Evolutionary conservation across 64 coral and sea anemone genomes (phyloP), one percentile per base, ranked within the genome.

Genomic region (Orbicella faveolata): DNA sequence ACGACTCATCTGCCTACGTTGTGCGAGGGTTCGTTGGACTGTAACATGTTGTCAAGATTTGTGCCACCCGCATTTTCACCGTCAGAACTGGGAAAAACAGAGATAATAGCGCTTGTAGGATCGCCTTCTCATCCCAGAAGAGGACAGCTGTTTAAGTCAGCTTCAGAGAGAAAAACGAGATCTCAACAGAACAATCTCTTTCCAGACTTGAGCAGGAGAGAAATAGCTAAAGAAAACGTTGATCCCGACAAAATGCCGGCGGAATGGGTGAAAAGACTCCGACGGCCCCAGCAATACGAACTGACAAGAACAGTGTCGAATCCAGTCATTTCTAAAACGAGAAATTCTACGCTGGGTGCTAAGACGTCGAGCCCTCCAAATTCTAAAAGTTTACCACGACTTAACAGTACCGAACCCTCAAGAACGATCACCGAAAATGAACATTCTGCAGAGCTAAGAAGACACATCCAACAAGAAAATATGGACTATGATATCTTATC

Each of bases 381-480:
- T 4, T 36, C 64, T 85, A 66, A 52, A 1, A 70, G 23, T 72
- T 85, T 85, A 10, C 82, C 82, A 17, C 67, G 11, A 85, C 34
- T 85, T 10, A 25, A 52, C 36, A 85, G 20, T 8, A 26, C 19
- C 16, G 64, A 85, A 17, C 13, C 21, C 21, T 37, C 37, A 52
- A 20, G 35, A 69, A 39, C 20, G 30, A 16, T 25, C 10, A 11
- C n/a, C 12, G 64, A 73, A 33, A 35, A 85, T 17, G 25, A 33
- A 52, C 63, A 65, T 73, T 85, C 82, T 30, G 82, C 63, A 72
- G 82, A 85, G 36, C 23, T 85, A 6, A 85, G 82, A 53, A 70
- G 82, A 25, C 82, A 85, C 26, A 30, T 85, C 36, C 39, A 72
- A 6, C 36, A 52, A 26, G 82, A 85, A 20, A n/a, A 85, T 7